Conservation (phyloP, 2,888 invertebrate genomes). For the Julus scandinavius region DNA sequence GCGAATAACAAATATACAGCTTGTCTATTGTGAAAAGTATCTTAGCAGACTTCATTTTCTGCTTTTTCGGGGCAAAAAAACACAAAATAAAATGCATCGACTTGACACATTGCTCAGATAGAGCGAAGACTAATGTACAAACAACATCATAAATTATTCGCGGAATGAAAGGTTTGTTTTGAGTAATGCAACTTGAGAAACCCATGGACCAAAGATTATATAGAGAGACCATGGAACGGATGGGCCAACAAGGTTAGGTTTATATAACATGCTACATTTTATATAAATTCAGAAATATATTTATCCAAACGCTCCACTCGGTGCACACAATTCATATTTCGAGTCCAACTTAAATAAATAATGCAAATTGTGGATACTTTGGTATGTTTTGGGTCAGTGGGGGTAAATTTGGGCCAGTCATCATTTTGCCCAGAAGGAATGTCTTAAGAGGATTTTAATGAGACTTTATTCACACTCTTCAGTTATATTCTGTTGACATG, state of each 20-base stretch:
- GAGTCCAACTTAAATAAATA: too few species aligned
- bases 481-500: too few species aligned
- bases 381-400: too few species aligned
- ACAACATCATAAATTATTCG: constrained; percentile 26
- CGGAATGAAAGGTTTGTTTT: constrained; percentile 20
- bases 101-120: constrained; percentile 27
- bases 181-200: neutral
- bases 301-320: too few species aligned
- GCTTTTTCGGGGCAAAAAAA: neutral
- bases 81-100: constrained; percentile 29
- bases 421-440: too few species aligned
- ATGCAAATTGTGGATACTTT: too few species aligned
- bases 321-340: too few species aligned
- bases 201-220: constrained; percentile 33
- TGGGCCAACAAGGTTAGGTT: constrained; percentile 23
- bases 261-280: neutral
- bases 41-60: neutral
- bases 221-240: neutral
- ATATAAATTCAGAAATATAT: neutral
- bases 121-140: constrained; percentile 33
- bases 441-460: too few species aligned
- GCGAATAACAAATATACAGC: constrained; percentile 14
- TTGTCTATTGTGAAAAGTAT: constrained; percentile 26
- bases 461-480: too few species aligned
- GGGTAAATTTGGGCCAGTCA: too few species aligned